A percentile compares a stretch with the other conserved stretches of the same genome.
Conservation (phyloP, 2,113 vertebrate genomes). For the Phocoena phocoena region DNA sequence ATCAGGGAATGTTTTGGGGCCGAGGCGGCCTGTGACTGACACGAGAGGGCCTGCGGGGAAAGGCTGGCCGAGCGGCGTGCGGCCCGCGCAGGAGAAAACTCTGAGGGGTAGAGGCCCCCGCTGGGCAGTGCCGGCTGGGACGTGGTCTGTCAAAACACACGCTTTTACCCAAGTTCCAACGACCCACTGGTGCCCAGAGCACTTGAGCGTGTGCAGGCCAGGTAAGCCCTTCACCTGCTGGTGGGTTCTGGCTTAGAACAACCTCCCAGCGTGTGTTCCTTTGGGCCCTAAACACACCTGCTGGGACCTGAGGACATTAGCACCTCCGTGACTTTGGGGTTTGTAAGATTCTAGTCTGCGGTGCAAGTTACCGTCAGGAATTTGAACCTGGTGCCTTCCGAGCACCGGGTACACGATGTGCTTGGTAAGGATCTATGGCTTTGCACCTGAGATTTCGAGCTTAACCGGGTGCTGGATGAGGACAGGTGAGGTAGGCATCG, state of each 20-base stretch:
- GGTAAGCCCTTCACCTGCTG: not conserved
- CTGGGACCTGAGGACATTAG: rapidly evolving
- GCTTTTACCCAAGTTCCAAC: rapidly evolving
- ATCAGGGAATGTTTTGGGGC: rapidly evolving
- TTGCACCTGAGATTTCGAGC: not conserved
- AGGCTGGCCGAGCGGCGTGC: rapidly evolving
- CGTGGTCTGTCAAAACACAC: not conserved
- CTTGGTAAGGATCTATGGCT: not conserved
- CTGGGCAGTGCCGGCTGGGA: not conserved
- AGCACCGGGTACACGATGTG: rapidly evolving
- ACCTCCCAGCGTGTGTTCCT: rapidly evolving
- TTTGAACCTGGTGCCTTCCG: rapidly evolving
- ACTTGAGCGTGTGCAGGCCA: rapidly evolving
- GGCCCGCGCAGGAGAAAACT: rapidly evolving
- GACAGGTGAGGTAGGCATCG: rapidly evolving
- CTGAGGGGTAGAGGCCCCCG: rapidly evolving
- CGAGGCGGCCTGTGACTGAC: rapidly evolving
- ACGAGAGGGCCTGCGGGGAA: not conserved
- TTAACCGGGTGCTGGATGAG: rapidly evolving
- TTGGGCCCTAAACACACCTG: not conserved
- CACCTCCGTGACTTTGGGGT: not conserved
- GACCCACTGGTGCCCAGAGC: rapidly evolving
- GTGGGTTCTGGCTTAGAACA: rapidly evolving
- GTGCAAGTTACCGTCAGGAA: rapidly evolving
- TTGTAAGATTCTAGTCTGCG: rapidly evolving